Base-by-base conservation (phyloP, 2,888 invertebrate genomes). In the Rhagium mordax region DNA sequence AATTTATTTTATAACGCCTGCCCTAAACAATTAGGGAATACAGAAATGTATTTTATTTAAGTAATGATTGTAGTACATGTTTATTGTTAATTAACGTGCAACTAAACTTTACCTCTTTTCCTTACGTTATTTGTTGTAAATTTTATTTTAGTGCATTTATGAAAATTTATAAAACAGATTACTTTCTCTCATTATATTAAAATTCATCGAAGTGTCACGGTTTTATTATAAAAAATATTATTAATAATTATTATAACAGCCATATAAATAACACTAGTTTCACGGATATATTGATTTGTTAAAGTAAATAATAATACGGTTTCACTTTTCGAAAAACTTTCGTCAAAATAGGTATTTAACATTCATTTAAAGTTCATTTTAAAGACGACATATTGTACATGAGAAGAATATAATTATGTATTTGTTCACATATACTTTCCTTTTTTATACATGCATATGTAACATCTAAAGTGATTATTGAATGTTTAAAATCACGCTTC, bases 241-340 rank as follows among this genome's bases (percentile, higher is more conserved):
- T 41, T 10, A n/a, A 41, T 15, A 41, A 41, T 41, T 41, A 41
- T 15, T 41, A 41, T 41, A 41, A 41, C 41, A 41, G 41, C n/a
- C 41, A 13, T 41, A 41, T 41, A 41, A 41, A 41, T 41, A 41
- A 41, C 13, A 41, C 41, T 41, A n/a, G 41, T 41, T 41, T 41
- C 18, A 33, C 18, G 29, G 16, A 65, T 48, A 7, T 20, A 53
- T 29, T 15, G 53, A 65, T 49, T 65, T 53, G 33, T 33, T 33
- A 65, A 33, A 20, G 53, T 33, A 51, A 53, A 51, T 27, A 20
- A 47, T 61, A 61, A 47, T 47, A 47, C 16, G 20, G 57, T 67
- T 67, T 67, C 67, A 67, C 67, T 67, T 67, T 67, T 67, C 41
- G 20, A 18, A 47, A 20, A 53, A 67, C 67, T 67, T 67, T 67